Evolutionary conservation across 2,888 invertebrate genomes (phyloP), one percentile per base, ranked within the genome.

Genomic region (Iselma pallidipennis): DNA sequence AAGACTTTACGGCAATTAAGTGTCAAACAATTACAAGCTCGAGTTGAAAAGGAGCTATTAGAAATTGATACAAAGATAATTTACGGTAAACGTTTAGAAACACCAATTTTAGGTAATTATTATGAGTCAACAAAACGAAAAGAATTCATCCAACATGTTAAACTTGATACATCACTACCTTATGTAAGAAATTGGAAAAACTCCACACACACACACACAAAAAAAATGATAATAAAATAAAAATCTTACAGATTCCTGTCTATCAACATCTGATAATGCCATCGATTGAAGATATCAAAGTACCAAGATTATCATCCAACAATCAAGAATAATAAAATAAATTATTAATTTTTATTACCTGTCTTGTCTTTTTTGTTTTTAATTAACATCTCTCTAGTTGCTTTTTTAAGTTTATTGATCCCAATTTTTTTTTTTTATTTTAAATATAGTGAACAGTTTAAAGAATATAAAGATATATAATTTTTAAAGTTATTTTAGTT

Each of bases 231-330:
- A 56, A 42, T 12, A 6, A 9, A 16, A n/a, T 16, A 28, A 51
- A 12, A 26, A 60, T 59, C 23, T 53, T 80, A 51, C 65, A 89
- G 88, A 90, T 90, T 78, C 90, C 91, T 56, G 85, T 91, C 65
- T 91, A 89, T 80, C 78, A 85, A 60, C 89, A 91, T 80, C 82
- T 91, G 67, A 85, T 86, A 71, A 85, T 88, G 77, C 86, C 87
- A 69, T 83, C 52, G 3, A 25, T 37, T 19, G 23, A 50, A 9
- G 12, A 50, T 28, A 9, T 55, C 4, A 37, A 16, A 37, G 14
- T 1, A 37, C 37, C 16, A 37, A 16, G 14, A 14, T 37, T 37
- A 37, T 7, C n/a, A 14, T 7, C 7, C 7, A 16, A 37, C 16
- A 37, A 2, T 33, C 14, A 14, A 33, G 9, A 33, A 33, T 14